A percentile compares a stretch with the other conserved stretches of the same genome.
Conservation (phyloP, 2,888 invertebrate genomes). For the Platycheirus albimanus region DNA sequence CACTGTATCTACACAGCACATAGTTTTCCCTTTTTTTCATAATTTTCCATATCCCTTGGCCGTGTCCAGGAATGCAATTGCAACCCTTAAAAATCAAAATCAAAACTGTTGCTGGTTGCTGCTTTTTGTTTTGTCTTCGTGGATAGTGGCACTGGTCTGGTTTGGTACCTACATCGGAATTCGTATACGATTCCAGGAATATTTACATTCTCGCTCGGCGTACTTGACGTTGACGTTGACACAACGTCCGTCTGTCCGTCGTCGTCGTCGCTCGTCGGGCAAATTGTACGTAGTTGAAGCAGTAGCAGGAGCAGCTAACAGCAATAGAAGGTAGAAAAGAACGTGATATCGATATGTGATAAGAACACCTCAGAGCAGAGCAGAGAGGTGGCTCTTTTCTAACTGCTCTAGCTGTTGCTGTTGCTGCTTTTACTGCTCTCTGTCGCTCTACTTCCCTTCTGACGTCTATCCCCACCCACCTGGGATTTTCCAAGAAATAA, state of each 20-base stretch:
- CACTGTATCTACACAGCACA: too few species aligned
- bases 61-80: slow-evolving; percentile 9
- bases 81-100: slow-evolving; percentile 32
- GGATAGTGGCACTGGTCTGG: too few species aligned
- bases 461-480: background rate
- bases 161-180: slow-evolving; percentile 56
- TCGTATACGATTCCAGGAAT: slow-evolving; percentile 46
- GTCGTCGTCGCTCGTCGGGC: too few species aligned
- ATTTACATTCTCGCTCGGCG: slow-evolving; percentile 51
- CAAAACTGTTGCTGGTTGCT: slow-evolving; percentile 34
- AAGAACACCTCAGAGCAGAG: slow-evolving; percentile 18
- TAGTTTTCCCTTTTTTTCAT: too few species aligned
- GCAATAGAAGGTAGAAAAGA: slow-evolving; percentile 1
- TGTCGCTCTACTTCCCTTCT: background rate
- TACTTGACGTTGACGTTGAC: too few species aligned
- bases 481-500: slow-evolving; percentile 23
- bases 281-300: background rate
- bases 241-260: too few species aligned
- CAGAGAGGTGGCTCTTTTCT: too few species aligned
- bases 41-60: background rate
- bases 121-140: slow-evolving; percentile 3
- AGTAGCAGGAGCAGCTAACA: too few species aligned
- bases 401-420: too few species aligned
- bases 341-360: too few species aligned
- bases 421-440: background rate